Evolutionary conservation across 2,888 invertebrate genomes (phyloP), one percentile per base, ranked within the genome.

Genomic region (Dromius quadrimaculatus): DNA sequence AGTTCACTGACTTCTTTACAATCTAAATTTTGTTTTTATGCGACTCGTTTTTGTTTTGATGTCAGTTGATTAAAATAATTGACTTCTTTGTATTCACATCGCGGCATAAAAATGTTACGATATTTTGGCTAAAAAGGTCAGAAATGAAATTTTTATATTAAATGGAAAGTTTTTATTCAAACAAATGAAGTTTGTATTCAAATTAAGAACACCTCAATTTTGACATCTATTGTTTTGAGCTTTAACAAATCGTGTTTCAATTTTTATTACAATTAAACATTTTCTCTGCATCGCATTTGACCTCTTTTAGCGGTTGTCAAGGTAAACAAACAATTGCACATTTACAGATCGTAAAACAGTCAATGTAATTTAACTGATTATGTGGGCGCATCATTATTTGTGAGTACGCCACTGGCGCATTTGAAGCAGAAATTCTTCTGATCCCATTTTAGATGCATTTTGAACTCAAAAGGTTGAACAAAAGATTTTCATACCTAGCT

Each of bases 361-460:
- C n/a, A n/a, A n/a, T n/a, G n/a, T n/a, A n/a, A n/a, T n/a, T n/a
- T n/a, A n/a, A n/a, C n/a, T n/a, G n/a, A n/a, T n/a, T n/a, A n/a
- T n/a, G n/a, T n/a, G n/a, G n/a, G n/a, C n/a, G n/a, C n/a, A n/a
- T n/a, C n/a, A n/a, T n/a, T n/a, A n/a, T n/a, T n/a, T n/a, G n/a
- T n/a, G n/a, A n/a, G n/a, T n/a, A n/a, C n/a, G n/a, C n/a, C n/a
- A n/a, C n/a, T n/a, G n/a, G n/a, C n/a, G n/a, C n/a, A n/a, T n/a
- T n/a, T n/a, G n/a, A n/a, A n/a, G n/a, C n/a, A n/a, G n/a, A n/a
- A n/a, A n/a, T n/a, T n/a, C n/a, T n/a, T n/a, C 41, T 41, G 41
- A 41, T 41, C 41, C 15, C 41, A 15, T 41, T 41, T 41, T 41
- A 41, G 41, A 41, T 41, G 41, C 6, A 11, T 41, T 41, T 41